phyloP scores from a whole-genome alignment of 2,113 vertebrate genomes.

The Psettodes erumei region DNA sequence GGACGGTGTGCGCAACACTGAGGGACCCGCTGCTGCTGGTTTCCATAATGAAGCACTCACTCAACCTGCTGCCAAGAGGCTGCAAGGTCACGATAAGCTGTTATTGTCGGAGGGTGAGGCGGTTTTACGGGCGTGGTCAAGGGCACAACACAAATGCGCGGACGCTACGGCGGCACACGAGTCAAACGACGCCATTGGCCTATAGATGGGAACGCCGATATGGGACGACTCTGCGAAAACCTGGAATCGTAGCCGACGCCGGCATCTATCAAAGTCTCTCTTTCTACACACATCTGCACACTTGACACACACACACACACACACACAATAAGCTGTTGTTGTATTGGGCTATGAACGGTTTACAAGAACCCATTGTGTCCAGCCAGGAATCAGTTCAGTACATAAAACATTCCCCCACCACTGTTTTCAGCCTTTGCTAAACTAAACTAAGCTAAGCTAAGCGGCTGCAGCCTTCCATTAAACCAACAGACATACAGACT shows the following conservation, averaged over 20 bases:
- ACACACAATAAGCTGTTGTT: too few relatives aligned
- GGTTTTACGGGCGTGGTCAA: conserved; percentile 51
- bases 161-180: too few relatives aligned
- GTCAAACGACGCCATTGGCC: background rate
- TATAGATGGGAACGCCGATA: too few relatives aligned
- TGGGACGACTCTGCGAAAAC: background rate
- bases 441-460: too few relatives aligned
- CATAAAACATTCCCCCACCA: too few relatives aligned
- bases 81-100: conserved; percentile 62
- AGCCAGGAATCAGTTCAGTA: too few relatives aligned
- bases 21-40: conserved; percentile 56
- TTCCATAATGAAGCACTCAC: conserved; percentile 72
- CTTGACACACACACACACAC: too few relatives aligned
- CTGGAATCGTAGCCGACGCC: too few relatives aligned
- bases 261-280: background rate
- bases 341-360: too few relatives aligned
- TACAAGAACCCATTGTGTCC: too few relatives aligned
- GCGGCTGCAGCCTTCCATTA: background rate
- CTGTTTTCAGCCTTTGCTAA: too few relatives aligned
- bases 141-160: conserved; percentile 54
- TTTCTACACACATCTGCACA: background rate
- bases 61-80: conserved; percentile 64
- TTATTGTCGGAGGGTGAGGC: conserved; percentile 36
- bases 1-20: conserved; percentile 59
- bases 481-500: background rate